A percentile compares a stretch with the other conserved stretches of the same genome.
Conservation (phyloP, 1,140 invertebrate genomes). For the Zelostemma sp. region DNA sequence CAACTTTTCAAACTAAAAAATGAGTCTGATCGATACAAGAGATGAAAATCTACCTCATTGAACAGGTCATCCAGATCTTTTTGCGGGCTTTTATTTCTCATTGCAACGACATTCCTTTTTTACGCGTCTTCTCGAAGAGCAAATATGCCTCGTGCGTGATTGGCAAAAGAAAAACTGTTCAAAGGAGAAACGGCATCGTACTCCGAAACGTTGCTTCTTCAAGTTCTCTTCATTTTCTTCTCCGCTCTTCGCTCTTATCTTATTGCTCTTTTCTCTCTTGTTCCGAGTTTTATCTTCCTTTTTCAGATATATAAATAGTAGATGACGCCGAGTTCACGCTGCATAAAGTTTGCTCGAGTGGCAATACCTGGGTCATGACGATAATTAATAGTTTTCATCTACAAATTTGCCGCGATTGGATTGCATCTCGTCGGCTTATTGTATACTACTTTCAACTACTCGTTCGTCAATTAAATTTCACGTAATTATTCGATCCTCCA, state of each 20-base stretch:
- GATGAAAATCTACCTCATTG: constrained; percentile 61
- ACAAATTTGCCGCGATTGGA: not conserved
- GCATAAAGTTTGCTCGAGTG: constrained; percentile 49
- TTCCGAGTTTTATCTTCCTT: constrained; percentile 21
- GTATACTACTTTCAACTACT: too few relatives aligned
- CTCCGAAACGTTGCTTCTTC: constrained; percentile 38
- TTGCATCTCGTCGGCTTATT: not conserved
- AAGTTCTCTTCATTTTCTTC: constrained; percentile 5
- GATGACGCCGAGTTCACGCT: constrained; percentile 50
- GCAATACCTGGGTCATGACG: constrained; percentile 44
- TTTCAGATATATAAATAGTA: constrained; percentile 57
- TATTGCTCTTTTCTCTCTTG: constrained; percentile 38
- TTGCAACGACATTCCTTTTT: constrained; percentile 56
- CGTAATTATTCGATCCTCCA: too few relatives aligned
- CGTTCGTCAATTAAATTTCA: not conserved
- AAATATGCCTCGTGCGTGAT: constrained; percentile 33
- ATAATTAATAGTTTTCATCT: constrained; percentile 43
- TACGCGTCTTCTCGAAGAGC: constrained; percentile 41
- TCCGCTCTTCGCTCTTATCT: constrained; percentile 19
- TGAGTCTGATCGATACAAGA: too few relatives aligned
- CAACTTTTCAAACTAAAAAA: too few relatives aligned
- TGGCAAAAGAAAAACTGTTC: constrained; percentile 18
- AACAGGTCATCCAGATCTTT: constrained; percentile 66
- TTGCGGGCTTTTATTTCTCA: constrained; percentile 62
- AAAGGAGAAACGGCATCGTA: constrained; percentile 21